Evolutionary conservation across 2,888 invertebrate genomes (phyloP).

Genomic region (Eustalomyia histrio): DNA sequence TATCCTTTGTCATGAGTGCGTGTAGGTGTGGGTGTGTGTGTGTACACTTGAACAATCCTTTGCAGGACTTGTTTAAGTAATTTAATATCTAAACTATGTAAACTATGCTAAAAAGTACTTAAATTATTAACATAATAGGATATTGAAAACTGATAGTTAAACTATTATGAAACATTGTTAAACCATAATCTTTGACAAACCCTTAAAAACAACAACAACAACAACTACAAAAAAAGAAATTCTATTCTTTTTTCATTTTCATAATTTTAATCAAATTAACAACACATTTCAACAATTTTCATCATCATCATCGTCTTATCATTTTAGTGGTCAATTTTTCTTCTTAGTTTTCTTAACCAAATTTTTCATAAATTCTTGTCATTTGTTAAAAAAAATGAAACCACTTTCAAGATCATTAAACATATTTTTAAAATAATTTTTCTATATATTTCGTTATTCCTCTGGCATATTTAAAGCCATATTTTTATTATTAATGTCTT

Average conservation of each 20-base stretch:
- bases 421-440: conserved; percentile 9
- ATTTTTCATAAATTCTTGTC: conserved; percentile 29
- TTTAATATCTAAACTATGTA: conserved; percentile 57
- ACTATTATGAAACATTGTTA: conserved; percentile 25
- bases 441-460: neutral
- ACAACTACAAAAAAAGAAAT: conserved; percentile 21
- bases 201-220: conserved; percentile 22
- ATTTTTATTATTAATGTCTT: neutral
- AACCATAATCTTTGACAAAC: conserved; percentile 32
- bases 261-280: conserved; percentile 23
- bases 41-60: neutral
- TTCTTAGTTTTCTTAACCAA: neutral
- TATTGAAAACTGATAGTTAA: conserved; percentile 9
- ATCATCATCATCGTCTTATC: neutral
- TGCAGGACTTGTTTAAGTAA: conserved; percentile 52
- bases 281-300: conserved; percentile 41
- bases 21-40: neutral
- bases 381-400: neutral
- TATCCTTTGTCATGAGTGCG: conserved; percentile 31
- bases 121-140: conserved; percentile 21
- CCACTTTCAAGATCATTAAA: conserved; percentile 31
- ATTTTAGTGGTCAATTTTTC: conserved; percentile 20
- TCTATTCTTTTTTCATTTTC: neutral
- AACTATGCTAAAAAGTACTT: conserved; percentile 19
- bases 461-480: neutral